These are phyloP conservation scores for Macrocentrus cingulum DNA, from an alignment of 1,140 invertebrate species.

Conservation along the genomic window DNA sequence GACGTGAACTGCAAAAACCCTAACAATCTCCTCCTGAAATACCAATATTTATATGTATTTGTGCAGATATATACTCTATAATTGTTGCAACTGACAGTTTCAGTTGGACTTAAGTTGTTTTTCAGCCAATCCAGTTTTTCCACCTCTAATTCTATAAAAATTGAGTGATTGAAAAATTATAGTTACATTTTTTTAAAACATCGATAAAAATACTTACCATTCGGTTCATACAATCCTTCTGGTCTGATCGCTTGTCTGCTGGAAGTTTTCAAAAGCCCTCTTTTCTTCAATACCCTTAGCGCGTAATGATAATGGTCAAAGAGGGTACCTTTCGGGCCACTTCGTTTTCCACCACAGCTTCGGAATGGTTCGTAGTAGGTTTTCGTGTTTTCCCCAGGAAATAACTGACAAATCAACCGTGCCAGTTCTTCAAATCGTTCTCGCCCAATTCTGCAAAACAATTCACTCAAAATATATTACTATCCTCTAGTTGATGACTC, in stretches of 20 bases:
- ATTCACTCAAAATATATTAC: too few species aligned
- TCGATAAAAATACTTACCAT: neutral
- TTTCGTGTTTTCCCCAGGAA: neutral
- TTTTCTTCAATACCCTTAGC: neutral
- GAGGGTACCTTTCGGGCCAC: neutral
- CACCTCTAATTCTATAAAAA: neutral
- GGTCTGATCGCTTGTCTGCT: neutral
- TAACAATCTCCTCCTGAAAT: too few species aligned
- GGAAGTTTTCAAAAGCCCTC: neutral
- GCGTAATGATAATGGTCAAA: neutral
- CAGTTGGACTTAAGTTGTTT: neutral
- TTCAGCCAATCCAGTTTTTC: neutral
- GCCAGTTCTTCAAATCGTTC: neutral
- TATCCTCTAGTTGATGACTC: too few species aligned
- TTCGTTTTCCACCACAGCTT: neutral
- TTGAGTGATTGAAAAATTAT: neutral
- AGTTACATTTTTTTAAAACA: too few species aligned
- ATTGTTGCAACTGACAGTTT: neutral
- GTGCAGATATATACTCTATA: too few species aligned
- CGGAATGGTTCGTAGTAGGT: neutral
- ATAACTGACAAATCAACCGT: neutral
- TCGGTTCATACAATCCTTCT: neutral
- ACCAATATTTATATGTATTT: too few species aligned
- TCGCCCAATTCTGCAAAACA: neutral
- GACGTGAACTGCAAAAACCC: too few species aligned